phyloP scores from a whole-genome alignment of 2,113 vertebrate species.

The Eudyptes chrysolophus region DNA sequence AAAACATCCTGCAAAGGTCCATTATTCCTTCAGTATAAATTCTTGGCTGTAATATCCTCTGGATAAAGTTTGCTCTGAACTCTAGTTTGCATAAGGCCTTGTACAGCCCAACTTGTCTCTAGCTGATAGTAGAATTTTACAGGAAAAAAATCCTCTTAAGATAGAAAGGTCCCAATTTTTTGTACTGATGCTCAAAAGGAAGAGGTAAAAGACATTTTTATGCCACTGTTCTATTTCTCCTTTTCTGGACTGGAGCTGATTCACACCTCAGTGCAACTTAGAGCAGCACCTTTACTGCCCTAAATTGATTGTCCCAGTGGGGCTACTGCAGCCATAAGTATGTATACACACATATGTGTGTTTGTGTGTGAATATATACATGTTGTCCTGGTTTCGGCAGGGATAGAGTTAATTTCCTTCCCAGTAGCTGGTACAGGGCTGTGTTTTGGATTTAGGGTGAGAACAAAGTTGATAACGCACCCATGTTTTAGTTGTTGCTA shows the following conservation, averaged over 20 bases:
- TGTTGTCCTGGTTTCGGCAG: no score
- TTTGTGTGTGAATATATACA: neutral
- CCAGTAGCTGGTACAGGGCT: no score
- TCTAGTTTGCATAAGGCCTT: neutral
- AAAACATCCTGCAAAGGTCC: neutral
- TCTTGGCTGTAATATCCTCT: neutral
- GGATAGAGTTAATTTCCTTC: no score
- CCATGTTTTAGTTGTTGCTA: no score
- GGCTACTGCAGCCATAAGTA: neutral
- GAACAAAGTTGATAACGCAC: no score
- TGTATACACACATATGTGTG: rapidly evolving
- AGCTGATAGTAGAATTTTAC: neutral
- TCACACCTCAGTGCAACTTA: neutral
- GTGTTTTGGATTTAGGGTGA: no score
- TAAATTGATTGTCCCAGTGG: neutral
- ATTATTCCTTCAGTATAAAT: neutral
- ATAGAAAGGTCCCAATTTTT: neutral
- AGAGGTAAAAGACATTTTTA: neutral
- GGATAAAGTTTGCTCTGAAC: neutral
- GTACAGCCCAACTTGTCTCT: neutral
- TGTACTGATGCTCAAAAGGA: neutral
- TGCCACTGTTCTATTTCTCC: neutral
- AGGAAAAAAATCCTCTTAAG: neutral
- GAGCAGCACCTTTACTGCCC: neutral
- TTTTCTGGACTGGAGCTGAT: neutral